Base-by-base conservation (phyloP, 1,140 invertebrate genomes). In the Drosophila mojavensis region DNA sequence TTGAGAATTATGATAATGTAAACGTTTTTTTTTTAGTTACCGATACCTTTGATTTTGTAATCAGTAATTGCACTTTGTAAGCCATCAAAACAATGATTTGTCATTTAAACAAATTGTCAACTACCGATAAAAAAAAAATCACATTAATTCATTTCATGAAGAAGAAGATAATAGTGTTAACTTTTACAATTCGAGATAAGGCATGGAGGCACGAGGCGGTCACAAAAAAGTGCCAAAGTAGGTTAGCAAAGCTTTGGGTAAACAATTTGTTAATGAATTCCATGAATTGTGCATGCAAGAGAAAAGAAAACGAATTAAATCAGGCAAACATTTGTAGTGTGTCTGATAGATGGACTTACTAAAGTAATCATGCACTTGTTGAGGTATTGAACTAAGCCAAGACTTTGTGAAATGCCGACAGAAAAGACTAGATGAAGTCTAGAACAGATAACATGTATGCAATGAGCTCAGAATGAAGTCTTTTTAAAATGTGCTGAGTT, bases 231-330 rank as follows among this genome's bases (percentile, higher is more conserved):
- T 13, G 13, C 11, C 11, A 39, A 45, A 28, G 20, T 28, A 15
- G 13, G 4, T 24, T 62, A n/a, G 36, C 24, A 53, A 54, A 72
- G 13, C 45, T 17, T 26, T 15, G 3, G n/a, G 55, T 45, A 60
- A 66, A 66, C 69, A 66, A 45, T 51, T 47, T 47, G 20, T 43
- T 15, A 15, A 15, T 33, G 7, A 45, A 59, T 47, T 15, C 7
- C 24, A 48, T 30, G n/a, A 59, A 28, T 24, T 24, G 20, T 24
- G 20, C 20, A 2, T 2, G 20, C 20, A 24, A 0, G 20, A 24
- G 3, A 24, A 24, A 24, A 24, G 20, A 2, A 24, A 24, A 30
- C 2, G 28, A 30, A 30, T 30, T 30, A 5, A 36, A 41, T 51
- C 2, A 43, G 17, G 26, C 11, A 59, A 56, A 20, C 55, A 28